Evolutionary conservation across 2,888 invertebrate genomes (phyloP).

Genomic region (Stenodema calcarata): DNA sequence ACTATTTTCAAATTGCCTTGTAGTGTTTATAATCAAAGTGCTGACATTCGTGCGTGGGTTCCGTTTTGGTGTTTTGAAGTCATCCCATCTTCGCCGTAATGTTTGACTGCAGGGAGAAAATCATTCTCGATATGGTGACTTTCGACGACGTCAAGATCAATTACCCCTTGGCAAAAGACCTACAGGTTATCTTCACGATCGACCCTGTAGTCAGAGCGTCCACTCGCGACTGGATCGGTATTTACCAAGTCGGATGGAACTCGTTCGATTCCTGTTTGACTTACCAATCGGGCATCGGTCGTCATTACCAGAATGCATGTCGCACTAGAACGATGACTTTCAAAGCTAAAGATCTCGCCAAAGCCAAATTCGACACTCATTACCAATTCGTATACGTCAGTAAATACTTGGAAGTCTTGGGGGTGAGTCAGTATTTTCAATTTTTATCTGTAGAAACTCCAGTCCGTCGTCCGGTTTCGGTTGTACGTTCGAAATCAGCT

Average conservation of each 20-base stretch:
- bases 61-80: neutral
- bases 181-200: constrained; percentile 48
- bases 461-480: neutral
- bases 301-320: constrained; percentile 37
- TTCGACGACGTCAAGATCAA: constrained; percentile 49
- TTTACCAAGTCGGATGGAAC: constrained; percentile 49
- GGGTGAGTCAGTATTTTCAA: constrained; percentile 42
- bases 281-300: constrained; percentile 47
- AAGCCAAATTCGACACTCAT: constrained; percentile 28
- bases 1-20: neutral
- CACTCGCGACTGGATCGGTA: constrained; percentile 52
- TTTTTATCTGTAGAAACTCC: neutral
- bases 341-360: constrained; percentile 29
- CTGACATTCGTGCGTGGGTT: neutral
- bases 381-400: constrained; percentile 53
- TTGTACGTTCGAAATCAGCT: neutral
- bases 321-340: constrained; percentile 46
- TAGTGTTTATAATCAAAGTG: neutral
- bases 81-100: neutral
- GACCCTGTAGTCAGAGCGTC: constrained; percentile 47
- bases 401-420: constrained; percentile 48
- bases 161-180: constrained; percentile 25
- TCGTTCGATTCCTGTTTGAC: constrained; percentile 49
- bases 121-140: constrained; percentile 41
- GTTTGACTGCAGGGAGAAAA: neutral